Base-by-base conservation (phyloP, 2,888 invertebrate genomes). In the Vesta saturnalis region DNA sequence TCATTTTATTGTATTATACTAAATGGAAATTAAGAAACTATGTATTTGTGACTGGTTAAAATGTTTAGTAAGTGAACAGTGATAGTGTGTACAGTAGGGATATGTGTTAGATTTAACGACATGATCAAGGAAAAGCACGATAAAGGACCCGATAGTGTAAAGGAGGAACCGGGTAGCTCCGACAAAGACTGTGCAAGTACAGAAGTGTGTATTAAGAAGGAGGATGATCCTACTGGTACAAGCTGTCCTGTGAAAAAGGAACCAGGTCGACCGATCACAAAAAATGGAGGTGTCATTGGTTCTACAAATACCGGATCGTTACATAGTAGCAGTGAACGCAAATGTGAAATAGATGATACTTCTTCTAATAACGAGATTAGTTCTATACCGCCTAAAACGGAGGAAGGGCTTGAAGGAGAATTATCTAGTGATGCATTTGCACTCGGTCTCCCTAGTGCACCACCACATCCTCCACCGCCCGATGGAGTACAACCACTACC, bases 401-500 rank as follows among this genome's bases (percentile, higher is more conserved):
- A 84, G 73, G 82, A 83, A 73, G 78, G 79, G 72, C 72, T 83
- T 64, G 83, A 83, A 73, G 76, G 78, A 62, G 83, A 84, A 70
- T 73, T 83, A 69, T 78, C 81, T 61, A 77, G 80, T 60, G 84
- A 84, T 77, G 80, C 83, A 60, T 71, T 71, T 65, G 68, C 67
- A 55, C 76, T 81, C 60, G 78, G 79, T 60, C 73, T 79, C 56
- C 73, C 77, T 63, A 72, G 78, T 68, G 78, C 80, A 63, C 77
- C 80, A 55, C 80, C 80, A 73, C 74, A 74, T 63, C 78, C 80
- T 55, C 81, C 84, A 70, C 86, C 88, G 43, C 86, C 87, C 65
- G 91, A 92, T 78, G 87, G 88, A 72, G 89, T 91, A 46, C 92
- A 92, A 82, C 91, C 92, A 12, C 83, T 93, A 78, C 91, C 91